Base-by-base conservation (phyloP, 2,888 invertebrate genomes). In the Phyllotreta striolata region DNA sequence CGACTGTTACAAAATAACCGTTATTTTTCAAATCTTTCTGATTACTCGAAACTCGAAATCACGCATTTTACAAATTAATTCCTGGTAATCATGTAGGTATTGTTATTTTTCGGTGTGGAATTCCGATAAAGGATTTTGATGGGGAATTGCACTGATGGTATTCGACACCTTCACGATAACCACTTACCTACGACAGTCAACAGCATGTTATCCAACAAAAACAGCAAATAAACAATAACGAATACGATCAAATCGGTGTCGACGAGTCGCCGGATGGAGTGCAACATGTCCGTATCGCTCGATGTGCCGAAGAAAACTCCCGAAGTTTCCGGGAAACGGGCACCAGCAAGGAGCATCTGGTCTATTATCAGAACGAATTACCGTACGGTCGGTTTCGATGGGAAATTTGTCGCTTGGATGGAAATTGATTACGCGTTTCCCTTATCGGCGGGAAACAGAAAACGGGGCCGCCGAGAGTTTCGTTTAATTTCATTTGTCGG, bases 151-250 rank as follows among this genome's bases (percentile, higher is more conserved):
- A n/a, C n/a, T n/a, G n/a, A n/a, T n/a, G n/a, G n/a, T n/a, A n/a
- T n/a, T n/a, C n/a, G n/a, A n/a, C n/a, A n/a, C n/a, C n/a, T n/a
- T n/a, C n/a, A n/a, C n/a, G n/a, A n/a, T n/a, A 3, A 13, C 47
- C 64, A 82, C 89, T 88, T 82, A 96, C 95, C 96, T 55, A 96
- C 90, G 40, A 94, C 92, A 39, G 95, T 95, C 51, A 95, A 85
- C 14, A 96, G 85, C 67, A 95, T 88, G 81, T 95, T 96, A 83
- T 96, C 95, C 79, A 92, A 81, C 74, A 93, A 86, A 78, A 93
- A 87, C 1, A 92, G 90, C 66, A 91, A 80, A 79, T 93, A 93
- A 57, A 92, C 87, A 65, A 89, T 83, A 24, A 83, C 71, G 61
- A 89, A 86, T 55, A 84, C 74, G 44, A 82, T 68, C 51, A 80